Evolutionary conservation across 2,888 invertebrate genomes (phyloP).

Genomic region (Cetonia aurata): DNA sequence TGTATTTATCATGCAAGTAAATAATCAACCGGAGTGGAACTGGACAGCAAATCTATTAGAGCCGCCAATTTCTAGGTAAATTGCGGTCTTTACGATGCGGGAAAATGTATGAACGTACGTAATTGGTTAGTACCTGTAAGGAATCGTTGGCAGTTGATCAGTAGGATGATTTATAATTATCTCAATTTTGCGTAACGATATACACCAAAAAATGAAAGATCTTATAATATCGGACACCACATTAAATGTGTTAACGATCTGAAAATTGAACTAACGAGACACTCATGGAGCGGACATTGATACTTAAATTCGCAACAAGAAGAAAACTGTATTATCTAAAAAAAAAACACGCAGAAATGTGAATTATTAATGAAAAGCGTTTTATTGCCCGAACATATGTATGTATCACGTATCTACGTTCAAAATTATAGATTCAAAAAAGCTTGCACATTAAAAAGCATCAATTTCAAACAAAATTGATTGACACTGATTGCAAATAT

Average conservation of each 20-base stretch:
- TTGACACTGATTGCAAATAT: too few relatives aligned
- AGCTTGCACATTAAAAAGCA: too few relatives aligned
- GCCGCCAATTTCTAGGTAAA: constrained; percentile 18
- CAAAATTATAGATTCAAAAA: too few relatives aligned
- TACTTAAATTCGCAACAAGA: not conserved
- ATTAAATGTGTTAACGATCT: not conserved
- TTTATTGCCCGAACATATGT: not conserved
- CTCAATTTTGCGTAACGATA: not conserved
- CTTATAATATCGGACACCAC: not conserved
- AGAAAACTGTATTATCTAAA: not conserved
- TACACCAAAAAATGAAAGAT: constrained; percentile 1
- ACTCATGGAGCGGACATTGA: not conserved
- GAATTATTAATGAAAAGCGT: not conserved
- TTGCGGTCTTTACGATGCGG: constrained; percentile 17
- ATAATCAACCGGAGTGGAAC: constrained; percentile 25
- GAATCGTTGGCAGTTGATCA: not conserved
- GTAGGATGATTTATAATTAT: constrained; percentile 23
- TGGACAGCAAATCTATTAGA: constrained; percentile 3
- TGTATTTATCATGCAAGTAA: not conserved
- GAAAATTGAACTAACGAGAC: constrained; percentile 3
- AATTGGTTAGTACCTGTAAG: not conserved
- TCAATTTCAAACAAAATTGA: too few relatives aligned
- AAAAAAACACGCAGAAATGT: not conserved
- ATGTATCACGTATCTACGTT: not conserved
- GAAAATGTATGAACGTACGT: constrained; percentile 7